Evolutionary conservation across 2,113 vertebrate species (phyloP).

Genomic region (Ellobius talpinus): DNA sequence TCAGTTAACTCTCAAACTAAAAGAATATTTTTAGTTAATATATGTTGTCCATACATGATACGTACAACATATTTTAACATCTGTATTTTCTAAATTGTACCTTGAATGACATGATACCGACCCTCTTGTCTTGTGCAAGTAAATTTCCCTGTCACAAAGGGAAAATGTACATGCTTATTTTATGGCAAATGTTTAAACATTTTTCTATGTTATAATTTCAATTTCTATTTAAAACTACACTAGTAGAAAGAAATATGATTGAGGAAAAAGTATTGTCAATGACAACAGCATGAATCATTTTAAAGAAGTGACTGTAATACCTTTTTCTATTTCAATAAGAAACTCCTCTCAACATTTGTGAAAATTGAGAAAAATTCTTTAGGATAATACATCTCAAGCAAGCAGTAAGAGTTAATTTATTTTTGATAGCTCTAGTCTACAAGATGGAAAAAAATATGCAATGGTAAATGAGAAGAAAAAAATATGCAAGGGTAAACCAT

Average conservation of each 20-base stretch:
- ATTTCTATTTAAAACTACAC: not conserved
- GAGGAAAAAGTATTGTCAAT: not conserved
- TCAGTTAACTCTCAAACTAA: not conserved
- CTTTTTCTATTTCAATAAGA: slow-evolving; percentile 52
- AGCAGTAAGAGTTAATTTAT: slow-evolving; percentile 47
- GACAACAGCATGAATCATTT: slow-evolving; percentile 41
- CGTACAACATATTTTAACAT: not conserved
- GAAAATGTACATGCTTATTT: not conserved
- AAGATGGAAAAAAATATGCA: slow-evolving; percentile 53
- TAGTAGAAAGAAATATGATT: not conserved
- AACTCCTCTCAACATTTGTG: not conserved
- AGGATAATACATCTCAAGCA: slow-evolving; percentile 11
- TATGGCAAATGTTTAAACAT: not conserved
- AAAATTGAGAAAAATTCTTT: slow-evolving; percentile 43
- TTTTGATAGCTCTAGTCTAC: slow-evolving; percentile 56
- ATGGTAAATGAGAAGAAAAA: slow-evolving; percentile 38
- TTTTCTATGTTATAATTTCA: not conserved
- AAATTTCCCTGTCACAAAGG: not conserved
- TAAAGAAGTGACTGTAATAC: slow-evolving; percentile 49
- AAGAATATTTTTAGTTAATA: not conserved
- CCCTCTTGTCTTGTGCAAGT: not conserved
- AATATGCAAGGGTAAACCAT: slow-evolving; percentile 16
- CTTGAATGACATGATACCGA: not conserved
- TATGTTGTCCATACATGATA: not conserved
- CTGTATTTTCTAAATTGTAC: not conserved